Evolutionary conservation across 2,888 invertebrate species (phyloP).

Genomic region (Latrodectus elegans): DNA sequence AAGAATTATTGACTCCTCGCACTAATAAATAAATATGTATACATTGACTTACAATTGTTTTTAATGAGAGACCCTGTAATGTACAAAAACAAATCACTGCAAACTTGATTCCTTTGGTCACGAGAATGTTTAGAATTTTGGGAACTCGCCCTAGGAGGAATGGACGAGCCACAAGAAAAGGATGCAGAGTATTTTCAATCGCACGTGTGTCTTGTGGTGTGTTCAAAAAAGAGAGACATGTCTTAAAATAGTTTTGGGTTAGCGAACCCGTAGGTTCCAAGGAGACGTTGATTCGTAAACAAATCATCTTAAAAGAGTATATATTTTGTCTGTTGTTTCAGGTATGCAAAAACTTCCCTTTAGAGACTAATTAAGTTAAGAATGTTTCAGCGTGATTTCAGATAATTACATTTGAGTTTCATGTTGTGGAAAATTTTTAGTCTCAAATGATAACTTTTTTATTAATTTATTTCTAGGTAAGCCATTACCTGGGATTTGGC

Average conservation of each 20-base stretch:
- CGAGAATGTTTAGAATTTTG: not conserved
- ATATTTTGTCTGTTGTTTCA: too few relatives aligned
- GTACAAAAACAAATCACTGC: not conserved
- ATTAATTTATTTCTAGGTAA: constrained; percentile 79
- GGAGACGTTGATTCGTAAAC: constrained; percentile 20
- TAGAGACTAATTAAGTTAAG: too few relatives aligned
- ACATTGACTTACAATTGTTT: not conserved
- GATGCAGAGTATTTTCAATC: too few relatives aligned
- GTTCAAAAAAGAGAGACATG: not conserved
- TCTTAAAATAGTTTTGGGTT: constrained; percentile 33
- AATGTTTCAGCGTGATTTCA: too few relatives aligned
- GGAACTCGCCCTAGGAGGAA: too few relatives aligned
- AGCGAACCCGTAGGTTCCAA: constrained; percentile 28
- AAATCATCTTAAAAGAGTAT: not conserved
- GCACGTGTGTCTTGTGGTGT: too few relatives aligned
- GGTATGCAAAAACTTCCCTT: too few relatives aligned
- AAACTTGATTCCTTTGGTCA: not conserved
- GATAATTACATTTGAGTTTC: too few relatives aligned
- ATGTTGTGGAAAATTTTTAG: too few relatives aligned
- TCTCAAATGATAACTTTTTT: too few relatives aligned
- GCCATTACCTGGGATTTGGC: constrained; percentile 93
- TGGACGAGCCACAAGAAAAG: too few relatives aligned
- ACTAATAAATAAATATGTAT: not conserved
- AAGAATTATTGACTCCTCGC: not conserved
- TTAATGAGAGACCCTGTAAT: not conserved